Percentiles rank a stretch among this genome's conserved stretches.
phyloP scores from a whole-genome alignment of 2,888 invertebrate genomes.

The Macrosoma leucophasiata region DNA sequence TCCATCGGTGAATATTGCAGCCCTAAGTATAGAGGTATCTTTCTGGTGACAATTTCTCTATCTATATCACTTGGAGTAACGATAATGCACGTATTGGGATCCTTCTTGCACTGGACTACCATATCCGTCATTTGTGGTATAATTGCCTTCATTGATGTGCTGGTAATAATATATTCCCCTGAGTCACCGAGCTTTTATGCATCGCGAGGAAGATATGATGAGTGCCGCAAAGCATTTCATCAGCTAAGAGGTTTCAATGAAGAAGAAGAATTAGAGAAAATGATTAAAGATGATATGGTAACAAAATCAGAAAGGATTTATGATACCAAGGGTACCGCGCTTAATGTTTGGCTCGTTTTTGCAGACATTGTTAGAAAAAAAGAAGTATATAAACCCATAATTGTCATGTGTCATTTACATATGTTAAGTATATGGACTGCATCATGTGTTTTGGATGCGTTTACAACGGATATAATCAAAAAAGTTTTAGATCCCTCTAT shows the following conservation, averaged over 20 bases:
- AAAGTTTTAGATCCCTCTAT: conserved; percentile 71
- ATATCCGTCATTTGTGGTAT: conserved; percentile 64
- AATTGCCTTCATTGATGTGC: conserved; percentile 59
- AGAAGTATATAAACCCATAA: conserved; percentile 72
- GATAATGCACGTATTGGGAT: conserved; percentile 77
- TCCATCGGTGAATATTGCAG: conserved; percentile 75
- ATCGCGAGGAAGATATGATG: conserved; percentile 62
- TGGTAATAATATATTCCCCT: conserved; percentile 53
- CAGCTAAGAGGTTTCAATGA: conserved; percentile 73
- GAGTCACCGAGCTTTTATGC: conserved; percentile 81
- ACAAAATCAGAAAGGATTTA: conserved; percentile 27
- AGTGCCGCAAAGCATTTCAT: conserved; percentile 71
- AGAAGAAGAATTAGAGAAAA: conserved; percentile 50
- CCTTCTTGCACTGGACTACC: conserved; percentile 70
- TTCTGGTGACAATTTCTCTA: conserved; percentile 75
- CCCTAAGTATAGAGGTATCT: conserved; percentile 76
- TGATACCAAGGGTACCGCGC: conserved; percentile 19
- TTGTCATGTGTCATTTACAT: conserved; percentile 75
- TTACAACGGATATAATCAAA: conserved; percentile 76
- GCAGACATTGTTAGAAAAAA: conserved; percentile 10
- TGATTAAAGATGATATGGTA: conserved; percentile 41
- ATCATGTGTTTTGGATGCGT: conserved; percentile 78
- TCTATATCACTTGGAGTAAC: conserved; percentile 77
- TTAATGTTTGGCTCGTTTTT: conserved; percentile 11
- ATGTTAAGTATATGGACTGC: conserved; percentile 79